phyloP scores from a whole-genome alignment of 2,888 invertebrate species.

The Philopedon plagiatum region DNA sequence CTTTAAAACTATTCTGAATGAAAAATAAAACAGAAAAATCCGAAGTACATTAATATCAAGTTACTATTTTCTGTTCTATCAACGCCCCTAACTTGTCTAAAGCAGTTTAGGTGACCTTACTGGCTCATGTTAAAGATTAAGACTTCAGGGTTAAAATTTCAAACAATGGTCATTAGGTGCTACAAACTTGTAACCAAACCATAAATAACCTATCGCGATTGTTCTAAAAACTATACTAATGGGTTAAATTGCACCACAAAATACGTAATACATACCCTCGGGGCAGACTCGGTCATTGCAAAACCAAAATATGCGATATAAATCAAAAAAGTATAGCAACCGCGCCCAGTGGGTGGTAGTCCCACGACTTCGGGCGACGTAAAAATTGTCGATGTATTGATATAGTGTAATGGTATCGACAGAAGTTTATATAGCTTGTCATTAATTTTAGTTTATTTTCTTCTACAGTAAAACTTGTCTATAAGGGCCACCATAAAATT shows the following conservation, averaged over 20 bases:
- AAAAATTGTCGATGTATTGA: slow-evolving; percentile 6
- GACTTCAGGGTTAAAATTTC: slow-evolving; percentile 34
- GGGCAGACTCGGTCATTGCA: slow-evolving; percentile 33
- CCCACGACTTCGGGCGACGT: slow-evolving; percentile 9
- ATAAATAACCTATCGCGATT: slow-evolving; percentile 34
- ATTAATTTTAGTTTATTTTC: too few species aligned
- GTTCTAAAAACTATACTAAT: slow-evolving; percentile 30
- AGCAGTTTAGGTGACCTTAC: background rate
- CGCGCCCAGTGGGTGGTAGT: slow-evolving; percentile 40
- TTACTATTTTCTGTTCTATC: too few species aligned
- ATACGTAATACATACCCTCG: slow-evolving; percentile 35
- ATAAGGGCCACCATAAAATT: too few species aligned
- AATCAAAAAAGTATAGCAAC: slow-evolving; percentile 37
- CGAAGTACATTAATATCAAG: too few species aligned
- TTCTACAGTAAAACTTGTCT: too few species aligned
- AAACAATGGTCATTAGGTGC: slow-evolving; percentile 31
- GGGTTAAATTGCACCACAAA: slow-evolving; percentile 35
- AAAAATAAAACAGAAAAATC: too few species aligned
- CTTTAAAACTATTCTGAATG: too few species aligned
- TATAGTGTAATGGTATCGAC: background rate
- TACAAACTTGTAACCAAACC: slow-evolving; percentile 8
- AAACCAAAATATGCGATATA: slow-evolving; percentile 40
- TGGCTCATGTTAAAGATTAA: slow-evolving; percentile 12
- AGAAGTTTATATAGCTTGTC: too few species aligned
- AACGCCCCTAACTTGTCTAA: too few species aligned